A percentile compares a stretch with the other conserved stretches of the same genome.
phyloP scores from a whole-genome alignment of 2,797 vertebrate genomes.

The Nannoperca obscura region DNA sequence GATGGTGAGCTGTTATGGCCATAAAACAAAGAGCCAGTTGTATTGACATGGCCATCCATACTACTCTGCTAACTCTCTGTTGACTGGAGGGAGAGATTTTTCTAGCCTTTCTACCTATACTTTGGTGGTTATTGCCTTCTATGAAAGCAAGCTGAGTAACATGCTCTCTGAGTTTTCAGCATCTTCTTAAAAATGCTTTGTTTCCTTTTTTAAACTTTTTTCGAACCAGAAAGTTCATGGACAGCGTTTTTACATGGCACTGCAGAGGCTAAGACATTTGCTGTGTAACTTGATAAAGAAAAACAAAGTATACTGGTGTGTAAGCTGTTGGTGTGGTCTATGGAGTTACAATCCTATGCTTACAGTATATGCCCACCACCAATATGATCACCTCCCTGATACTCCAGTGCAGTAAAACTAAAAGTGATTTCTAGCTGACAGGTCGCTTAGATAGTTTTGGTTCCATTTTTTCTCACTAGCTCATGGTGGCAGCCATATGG shows the following conservation, averaged over 20 bases:
- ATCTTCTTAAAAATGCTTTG: slow-evolving; percentile 9
- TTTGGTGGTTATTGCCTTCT: slow-evolving; percentile 27
- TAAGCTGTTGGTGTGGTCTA: background rate
- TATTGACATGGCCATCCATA: slow-evolving; percentile 82
- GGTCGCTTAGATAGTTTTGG: background rate
- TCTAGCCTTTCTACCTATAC: slow-evolving; percentile 30
- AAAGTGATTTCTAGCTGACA: background rate
- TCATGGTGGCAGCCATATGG: background rate
- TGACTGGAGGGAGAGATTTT: slow-evolving; percentile 39
- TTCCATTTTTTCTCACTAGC: background rate
- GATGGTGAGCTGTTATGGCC: slow-evolving; percentile 79
- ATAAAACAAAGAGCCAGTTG: slow-evolving; percentile 80
- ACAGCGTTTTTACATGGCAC: background rate
- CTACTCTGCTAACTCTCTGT: slow-evolving; percentile 69
- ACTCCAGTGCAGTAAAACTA: too few relatives aligned
- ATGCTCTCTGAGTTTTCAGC: slow-evolving; percentile 1
- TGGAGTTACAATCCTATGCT: background rate
- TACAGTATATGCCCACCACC: background rate
- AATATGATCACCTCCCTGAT: background rate
- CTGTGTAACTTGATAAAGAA: background rate
- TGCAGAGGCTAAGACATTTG: background rate
- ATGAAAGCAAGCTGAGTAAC: slow-evolving; percentile 39
- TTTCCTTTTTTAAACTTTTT: slow-evolving; percentile 26
- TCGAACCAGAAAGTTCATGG: background rate
- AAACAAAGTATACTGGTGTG: background rate